Conservation (phyloP, 2,113 vertebrate genomes). For the Heterocephalus glaber region DNA sequence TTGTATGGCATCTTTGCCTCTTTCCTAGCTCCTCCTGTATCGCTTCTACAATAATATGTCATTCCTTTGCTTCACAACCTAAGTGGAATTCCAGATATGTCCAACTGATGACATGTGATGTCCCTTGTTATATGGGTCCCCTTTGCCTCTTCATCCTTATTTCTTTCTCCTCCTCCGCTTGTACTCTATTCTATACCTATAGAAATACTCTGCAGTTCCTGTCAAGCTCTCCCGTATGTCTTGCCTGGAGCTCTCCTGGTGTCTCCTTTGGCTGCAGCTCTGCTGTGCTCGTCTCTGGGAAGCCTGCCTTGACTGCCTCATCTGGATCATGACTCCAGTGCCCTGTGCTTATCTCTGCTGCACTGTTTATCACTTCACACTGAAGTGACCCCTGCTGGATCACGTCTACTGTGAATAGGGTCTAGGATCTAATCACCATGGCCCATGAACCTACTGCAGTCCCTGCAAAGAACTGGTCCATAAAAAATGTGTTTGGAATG, state of each 20-base stretch:
- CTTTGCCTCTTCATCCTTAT: not conserved
- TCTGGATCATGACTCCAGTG: not conserved
- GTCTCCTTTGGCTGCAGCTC: not conserved
- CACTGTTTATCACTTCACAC: not conserved
- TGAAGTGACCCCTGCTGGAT: not conserved
- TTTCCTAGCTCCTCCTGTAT: not conserved
- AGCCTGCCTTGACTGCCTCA: not conserved
- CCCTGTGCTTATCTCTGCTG: not conserved
- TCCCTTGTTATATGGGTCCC: not conserved
- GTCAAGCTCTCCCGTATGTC: not conserved
- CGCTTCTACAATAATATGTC: not conserved
- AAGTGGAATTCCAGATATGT: not conserved
- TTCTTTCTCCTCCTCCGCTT: not conserved
- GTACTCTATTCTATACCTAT: no score
- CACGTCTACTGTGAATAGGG: not conserved
- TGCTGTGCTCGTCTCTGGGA: not conserved
- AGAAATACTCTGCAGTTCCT: not conserved
- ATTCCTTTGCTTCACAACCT: not conserved
- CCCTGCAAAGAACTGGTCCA: not conserved
- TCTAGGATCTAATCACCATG: not conserved
- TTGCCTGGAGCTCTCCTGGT: not conserved
- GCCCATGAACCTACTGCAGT: not conserved
- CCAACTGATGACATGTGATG: not conserved
- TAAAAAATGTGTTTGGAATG: not conserved
- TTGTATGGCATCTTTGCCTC: not conserved